Evolutionary conservation across 2,113 vertebrate species (phyloP).

Genomic region (Alectura lathami): DNA sequence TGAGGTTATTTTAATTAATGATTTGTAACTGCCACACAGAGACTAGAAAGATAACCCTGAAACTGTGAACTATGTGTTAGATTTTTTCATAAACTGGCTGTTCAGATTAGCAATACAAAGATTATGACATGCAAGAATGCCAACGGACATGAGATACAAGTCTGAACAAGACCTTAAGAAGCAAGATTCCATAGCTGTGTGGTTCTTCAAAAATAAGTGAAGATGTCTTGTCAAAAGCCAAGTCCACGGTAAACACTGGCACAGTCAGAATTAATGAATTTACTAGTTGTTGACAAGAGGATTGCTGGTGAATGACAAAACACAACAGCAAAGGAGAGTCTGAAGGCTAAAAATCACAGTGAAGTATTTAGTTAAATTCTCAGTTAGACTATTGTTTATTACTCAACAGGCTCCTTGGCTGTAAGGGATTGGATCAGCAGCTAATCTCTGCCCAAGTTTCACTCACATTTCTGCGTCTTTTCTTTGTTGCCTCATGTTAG

Average conservation of each 20-base stretch:
- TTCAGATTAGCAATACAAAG: neutral
- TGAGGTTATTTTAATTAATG: neutral
- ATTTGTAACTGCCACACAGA: neutral
- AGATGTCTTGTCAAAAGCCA: neutral
- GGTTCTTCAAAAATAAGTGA: neutral
- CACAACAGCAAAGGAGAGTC: neutral
- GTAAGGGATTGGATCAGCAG: neutral
- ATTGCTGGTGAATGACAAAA: neutral
- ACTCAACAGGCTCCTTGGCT: neutral
- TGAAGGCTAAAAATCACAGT: neutral
- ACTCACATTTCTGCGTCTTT: neutral
- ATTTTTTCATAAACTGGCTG: neutral
- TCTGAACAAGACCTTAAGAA: neutral
- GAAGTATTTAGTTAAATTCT: neutral
- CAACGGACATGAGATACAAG: neutral
- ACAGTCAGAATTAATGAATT: neutral
- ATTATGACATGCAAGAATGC: neutral
- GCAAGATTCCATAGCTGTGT: neutral
- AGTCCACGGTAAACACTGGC: neutral
- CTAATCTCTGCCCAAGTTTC: neutral
- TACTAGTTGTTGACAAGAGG: neutral
- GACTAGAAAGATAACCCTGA: neutral
- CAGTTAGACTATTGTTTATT: neutral
- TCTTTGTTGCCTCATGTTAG: neutral
- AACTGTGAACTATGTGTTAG: neutral